Conservation (phyloP, 1,140 invertebrate genomes). For the Chironomus striatipennis region DNA sequence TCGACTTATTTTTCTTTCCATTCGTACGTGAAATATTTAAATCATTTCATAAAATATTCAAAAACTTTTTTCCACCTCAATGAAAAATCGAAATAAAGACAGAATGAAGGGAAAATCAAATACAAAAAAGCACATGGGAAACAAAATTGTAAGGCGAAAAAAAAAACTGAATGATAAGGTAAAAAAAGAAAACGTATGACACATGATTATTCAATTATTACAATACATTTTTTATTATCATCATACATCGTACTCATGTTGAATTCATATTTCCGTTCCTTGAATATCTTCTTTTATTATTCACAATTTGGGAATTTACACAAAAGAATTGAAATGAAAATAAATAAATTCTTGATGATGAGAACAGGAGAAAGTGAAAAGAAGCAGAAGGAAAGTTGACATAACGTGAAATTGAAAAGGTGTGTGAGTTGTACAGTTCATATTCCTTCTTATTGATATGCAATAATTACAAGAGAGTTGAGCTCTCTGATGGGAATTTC, state of each 20-base stretch:
- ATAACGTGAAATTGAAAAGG: not conserved
- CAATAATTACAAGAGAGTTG: not conserved
- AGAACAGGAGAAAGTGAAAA: slow-evolving; percentile 1
- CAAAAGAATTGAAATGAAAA: not conserved
- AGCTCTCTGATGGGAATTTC: too few relatives aligned
- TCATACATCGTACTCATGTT: too few relatives aligned
- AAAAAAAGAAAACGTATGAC: not conserved
- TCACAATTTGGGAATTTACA: not conserved
- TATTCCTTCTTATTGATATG: not conserved
- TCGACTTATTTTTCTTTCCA: not conserved
- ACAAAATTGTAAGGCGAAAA: too few relatives aligned
- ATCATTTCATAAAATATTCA: slow-evolving; percentile 23
- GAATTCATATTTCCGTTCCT: too few relatives aligned
- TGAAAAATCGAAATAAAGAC: not conserved
- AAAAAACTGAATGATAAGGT: too few relatives aligned
- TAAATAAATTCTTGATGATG: not conserved
- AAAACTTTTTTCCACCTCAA: slow-evolving; percentile 8
- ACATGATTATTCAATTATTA: slow-evolving; percentile 24
- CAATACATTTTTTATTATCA: slow-evolving; percentile 9
- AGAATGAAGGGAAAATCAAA: not conserved
- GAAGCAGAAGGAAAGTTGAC: not conserved
- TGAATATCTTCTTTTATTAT: too few relatives aligned
- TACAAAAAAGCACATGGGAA: not conserved
- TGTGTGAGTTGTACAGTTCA: too few relatives aligned
- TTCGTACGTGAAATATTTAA: slow-evolving; percentile 10